Evolutionary conservation across 2,797 vertebrate species (phyloP).

Genomic region (Notoglanidium macrostoma): DNA sequence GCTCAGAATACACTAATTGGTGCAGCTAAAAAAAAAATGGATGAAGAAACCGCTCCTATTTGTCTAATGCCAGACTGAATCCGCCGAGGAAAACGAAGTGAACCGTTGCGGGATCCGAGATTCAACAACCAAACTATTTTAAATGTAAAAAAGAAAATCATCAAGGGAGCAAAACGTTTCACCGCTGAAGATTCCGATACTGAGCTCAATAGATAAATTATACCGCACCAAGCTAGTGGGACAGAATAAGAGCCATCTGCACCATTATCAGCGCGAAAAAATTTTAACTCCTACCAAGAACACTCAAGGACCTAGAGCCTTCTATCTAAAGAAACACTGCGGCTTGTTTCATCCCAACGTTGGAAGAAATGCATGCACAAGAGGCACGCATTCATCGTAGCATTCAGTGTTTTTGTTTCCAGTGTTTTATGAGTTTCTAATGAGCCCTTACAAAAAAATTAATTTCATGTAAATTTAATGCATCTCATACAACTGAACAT

Average conservation of each 20-base stretch:
- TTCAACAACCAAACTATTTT: slow-evolving; percentile 10
- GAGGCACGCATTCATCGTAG: slow-evolving; percentile 2
- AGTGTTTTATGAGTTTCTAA: slow-evolving; percentile 11
- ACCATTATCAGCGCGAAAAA: slow-evolving; percentile 23
- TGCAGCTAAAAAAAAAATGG: background rate
- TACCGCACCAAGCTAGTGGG: background rate
- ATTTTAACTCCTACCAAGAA: background rate
- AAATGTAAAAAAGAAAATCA: background rate
- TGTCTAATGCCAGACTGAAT: slow-evolving; percentile 25
- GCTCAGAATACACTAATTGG: slow-evolving; percentile 18
- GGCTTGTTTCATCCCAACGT: slow-evolving; percentile 11
- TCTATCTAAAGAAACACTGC: background rate
- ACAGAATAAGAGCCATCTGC: slow-evolving; percentile 46
- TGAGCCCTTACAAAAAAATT: slow-evolving; percentile 1
- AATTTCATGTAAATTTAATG: slow-evolving; percentile 6
- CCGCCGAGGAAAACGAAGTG: slow-evolving; percentile 13
- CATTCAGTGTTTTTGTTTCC: slow-evolving; percentile 27
- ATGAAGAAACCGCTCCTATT: slow-evolving; percentile 7
- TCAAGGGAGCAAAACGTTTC: background rate
- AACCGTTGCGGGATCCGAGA: background rate
- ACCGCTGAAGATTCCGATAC: background rate
- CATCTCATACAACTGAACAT: slow-evolving; percentile 10
- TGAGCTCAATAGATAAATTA: slow-evolving; percentile 7
- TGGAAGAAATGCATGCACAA: slow-evolving; percentile 9
- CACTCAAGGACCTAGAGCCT: slow-evolving; percentile 4